These are phyloP conservation scores for Norana najaformis DNA, from an alignment of 2,888 invertebrate genomes.

Conservation along the genomic window DNA sequence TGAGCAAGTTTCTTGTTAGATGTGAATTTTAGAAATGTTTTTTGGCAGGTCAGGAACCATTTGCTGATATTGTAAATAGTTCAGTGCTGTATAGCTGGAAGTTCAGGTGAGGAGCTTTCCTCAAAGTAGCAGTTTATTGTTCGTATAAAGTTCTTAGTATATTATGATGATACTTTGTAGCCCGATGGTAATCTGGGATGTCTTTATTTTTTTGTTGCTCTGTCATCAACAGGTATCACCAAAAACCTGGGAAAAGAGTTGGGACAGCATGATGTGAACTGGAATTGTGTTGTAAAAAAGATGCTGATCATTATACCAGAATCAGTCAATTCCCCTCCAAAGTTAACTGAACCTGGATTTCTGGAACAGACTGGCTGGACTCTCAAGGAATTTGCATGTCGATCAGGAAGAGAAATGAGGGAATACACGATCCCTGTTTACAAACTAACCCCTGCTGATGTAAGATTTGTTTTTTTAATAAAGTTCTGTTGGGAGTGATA, in stretches of 20 bases:
- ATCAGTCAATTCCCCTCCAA: background rate
- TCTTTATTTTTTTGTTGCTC: background rate
- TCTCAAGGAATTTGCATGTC: background rate
- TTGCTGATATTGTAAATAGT: background rate
- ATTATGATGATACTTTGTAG: background rate
- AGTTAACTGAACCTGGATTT: background rate
- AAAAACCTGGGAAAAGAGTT: background rate
- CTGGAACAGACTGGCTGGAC: background rate
- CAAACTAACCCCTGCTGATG: background rate
- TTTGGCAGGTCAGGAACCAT: background rate
- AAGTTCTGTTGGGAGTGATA: background rate
- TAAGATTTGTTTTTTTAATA: background rate
- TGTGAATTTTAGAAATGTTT: background rate
- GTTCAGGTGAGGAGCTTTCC: background rate
- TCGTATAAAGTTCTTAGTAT: background rate
- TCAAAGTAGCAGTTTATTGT: background rate
- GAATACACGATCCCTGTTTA: background rate
- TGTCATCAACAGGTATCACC: background rate
- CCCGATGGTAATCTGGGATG: background rate
- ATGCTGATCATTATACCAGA: slow-evolving; percentile 16
- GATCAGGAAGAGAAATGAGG: background rate
- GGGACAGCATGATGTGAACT: background rate
- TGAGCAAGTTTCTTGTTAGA: background rate
- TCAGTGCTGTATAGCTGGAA: background rate
- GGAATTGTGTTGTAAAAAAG: background rate